Evolutionary conservation across 2,113 vertebrate species (phyloP).

Genomic region (Otocyon megalotis): DNA sequence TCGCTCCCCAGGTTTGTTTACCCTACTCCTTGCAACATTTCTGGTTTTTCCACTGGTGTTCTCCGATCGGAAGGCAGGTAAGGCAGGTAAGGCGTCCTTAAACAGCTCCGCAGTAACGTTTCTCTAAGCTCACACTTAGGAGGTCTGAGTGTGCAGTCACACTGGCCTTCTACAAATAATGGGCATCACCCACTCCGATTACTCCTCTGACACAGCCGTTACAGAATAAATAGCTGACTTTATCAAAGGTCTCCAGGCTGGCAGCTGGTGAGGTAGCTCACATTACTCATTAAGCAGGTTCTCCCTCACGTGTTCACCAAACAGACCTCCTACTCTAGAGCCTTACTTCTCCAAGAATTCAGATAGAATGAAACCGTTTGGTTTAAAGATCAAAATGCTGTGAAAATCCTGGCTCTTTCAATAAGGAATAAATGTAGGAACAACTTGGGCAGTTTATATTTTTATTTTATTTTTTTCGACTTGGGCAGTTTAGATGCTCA

Average conservation of each 20-base stretch:
- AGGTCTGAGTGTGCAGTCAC: not conserved
- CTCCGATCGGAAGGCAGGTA: constrained; percentile 50
- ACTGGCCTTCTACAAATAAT: constrained; percentile 63
- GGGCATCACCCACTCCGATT: constrained; percentile 20
- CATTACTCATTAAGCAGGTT: constrained; percentile 70
- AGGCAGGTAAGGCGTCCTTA: not conserved
- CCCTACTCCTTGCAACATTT: constrained; percentile 18
- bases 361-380: constrained; percentile 43
- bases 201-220: not conserved
- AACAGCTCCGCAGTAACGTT: not conserved
- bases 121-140: not conserved
- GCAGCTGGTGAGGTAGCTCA: constrained; percentile 26
- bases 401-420: not conserved
- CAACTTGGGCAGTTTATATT: not conserved
- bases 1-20: constrained; percentile 41
- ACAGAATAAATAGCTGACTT: constrained; percentile 61
- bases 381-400: not conserved
- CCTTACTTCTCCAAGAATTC: constrained; percentile 4
- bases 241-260: constrained; percentile 52
- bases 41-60: constrained; percentile 44
- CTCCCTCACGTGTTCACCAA: constrained; percentile 27
- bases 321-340: constrained; percentile 35
- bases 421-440: not conserved
- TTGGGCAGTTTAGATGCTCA: not conserved
- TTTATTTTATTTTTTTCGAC: too few relatives aligned